Percentiles rank a stretch among this genome's conserved stretches.
Conservation (phyloP, 2,888 invertebrate genomes). For the Noctua fimbriata region DNA sequence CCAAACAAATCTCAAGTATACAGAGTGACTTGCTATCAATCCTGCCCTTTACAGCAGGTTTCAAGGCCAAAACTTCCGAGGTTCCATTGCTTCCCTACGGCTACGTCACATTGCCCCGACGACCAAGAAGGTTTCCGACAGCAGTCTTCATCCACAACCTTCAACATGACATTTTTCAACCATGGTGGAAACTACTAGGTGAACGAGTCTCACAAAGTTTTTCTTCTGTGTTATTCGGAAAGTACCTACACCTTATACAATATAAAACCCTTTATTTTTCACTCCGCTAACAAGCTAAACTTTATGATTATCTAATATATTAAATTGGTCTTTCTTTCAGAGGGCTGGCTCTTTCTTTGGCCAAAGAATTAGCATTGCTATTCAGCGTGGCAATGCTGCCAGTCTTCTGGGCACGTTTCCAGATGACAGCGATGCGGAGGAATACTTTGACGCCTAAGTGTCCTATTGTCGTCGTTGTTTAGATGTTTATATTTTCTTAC, state of each 20-base stretch:
- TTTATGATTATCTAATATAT: not conserved
- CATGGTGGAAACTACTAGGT: slow-evolving; percentile 93
- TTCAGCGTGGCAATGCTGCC: no score
- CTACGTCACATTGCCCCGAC: slow-evolving; percentile 95
- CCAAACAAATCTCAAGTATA: slow-evolving; percentile 85
- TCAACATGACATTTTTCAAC: slow-evolving; percentile 95
- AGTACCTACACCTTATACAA: not conserved
- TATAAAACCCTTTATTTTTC: not conserved
- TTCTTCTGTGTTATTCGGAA: not conserved
- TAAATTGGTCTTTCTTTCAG: not conserved
- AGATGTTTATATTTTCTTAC: no score
- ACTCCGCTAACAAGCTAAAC: not conserved
- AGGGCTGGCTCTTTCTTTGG: no score
- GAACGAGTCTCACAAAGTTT: not conserved
- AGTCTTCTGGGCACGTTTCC: no score
- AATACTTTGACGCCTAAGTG: no score
- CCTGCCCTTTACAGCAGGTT: slow-evolving; percentile 83
- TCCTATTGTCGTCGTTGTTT: no score
- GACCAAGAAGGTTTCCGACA: slow-evolving; percentile 92
- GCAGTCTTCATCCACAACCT: slow-evolving; percentile 89
- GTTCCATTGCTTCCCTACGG: slow-evolving; percentile 91
- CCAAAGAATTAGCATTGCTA: no score
- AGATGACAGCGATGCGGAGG: no score
- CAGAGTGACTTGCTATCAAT: slow-evolving; percentile 76
- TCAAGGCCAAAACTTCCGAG: slow-evolving; percentile 91